A percentile compares a stretch with the other conserved stretches of the same genome.
Conservation (phyloP, 2,113 vertebrate genomes). For the Ceuthmochares aereus region DNA sequence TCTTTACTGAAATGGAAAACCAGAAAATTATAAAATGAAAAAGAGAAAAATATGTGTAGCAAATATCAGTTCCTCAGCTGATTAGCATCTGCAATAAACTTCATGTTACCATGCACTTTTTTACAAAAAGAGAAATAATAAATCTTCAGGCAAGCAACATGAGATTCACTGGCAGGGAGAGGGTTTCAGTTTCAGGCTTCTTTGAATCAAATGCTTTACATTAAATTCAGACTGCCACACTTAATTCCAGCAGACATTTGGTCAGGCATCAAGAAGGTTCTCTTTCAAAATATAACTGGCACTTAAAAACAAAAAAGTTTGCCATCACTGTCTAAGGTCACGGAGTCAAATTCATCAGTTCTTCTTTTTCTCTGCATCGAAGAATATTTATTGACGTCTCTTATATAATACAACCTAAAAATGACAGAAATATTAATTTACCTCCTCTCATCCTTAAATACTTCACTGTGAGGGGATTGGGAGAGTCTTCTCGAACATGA, state of each 20-base stretch:
- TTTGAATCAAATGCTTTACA: not conserved
- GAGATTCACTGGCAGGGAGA: not conserved
- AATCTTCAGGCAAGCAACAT: not conserved
- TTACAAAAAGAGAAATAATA: not conserved
- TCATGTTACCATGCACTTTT: not conserved
- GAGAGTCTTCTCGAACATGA: not conserved
- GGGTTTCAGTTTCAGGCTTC: not conserved
- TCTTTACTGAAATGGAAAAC: not conserved
- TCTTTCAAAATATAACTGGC: not conserved
- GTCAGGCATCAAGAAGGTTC: not conserved
- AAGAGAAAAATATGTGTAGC: not conserved
- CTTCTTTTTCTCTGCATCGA: not conserved
- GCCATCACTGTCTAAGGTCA: not conserved
- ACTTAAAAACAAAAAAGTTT: not conserved
- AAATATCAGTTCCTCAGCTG: not conserved
- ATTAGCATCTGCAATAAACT: not conserved
- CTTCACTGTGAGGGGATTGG: not conserved
- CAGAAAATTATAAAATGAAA: not conserved
- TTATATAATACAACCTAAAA: not conserved
- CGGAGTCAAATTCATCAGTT: not conserved
- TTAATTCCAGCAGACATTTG: not conserved
- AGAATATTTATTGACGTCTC: not conserved
- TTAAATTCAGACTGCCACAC: not conserved
- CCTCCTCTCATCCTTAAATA: not conserved
- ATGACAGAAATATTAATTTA: not conserved